Evolutionary conservation across 2,797 vertebrate genomes (phyloP), one percentile per base, ranked within the genome.

Genomic region (Brotogeris chrysoptera): DNA sequence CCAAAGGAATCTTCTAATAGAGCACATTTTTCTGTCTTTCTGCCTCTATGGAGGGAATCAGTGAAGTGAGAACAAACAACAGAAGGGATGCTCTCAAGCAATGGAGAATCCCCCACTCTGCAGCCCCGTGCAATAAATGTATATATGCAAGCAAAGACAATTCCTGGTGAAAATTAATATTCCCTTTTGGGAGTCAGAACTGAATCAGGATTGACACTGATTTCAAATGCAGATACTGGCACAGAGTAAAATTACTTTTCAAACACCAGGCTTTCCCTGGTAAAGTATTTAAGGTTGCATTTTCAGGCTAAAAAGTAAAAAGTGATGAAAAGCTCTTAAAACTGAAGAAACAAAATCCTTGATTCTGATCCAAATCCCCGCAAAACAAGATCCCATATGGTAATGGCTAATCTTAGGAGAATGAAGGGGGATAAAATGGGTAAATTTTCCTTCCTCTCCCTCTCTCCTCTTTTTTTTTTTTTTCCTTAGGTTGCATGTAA

Each of bases 241-340:
- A 95, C 50, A 57, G 93, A 92, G 23, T 34, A 44, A 96, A 97
- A 97, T 98, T 97, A 97, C 97, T 98, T 98, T 98, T 98, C 95
- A 97, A 97, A 98, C 84, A 94, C 87, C 49, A 84, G 86, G 74
- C 78, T 95, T 94, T 86, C 97, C 95, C 98, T 98, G 98, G 97
- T 98, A 98, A 98, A 98, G 97, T 97, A 98, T 98, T 98, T 98
- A 98, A 97, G 96, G 89, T 93, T 98, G 91, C 96, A 97, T 97
- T 98, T 98, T 97, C 97, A 97, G 97, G 96, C 97, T 97, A 98
- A 92, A 92, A 97, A 97, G 98, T 97, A 97, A 98, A 98, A 98
- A 98, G 98, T 98, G 98, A 98, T 98, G 98, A 97, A 98, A 98
- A 98, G 94, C 95, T 97, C 97, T 98, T 97, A 97, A 98, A 98